These are phyloP conservation scores for Melanotaenia nigrans DNA, from an alignment of 2,797 vertebrate genomes.

Conservation along the genomic window DNA sequence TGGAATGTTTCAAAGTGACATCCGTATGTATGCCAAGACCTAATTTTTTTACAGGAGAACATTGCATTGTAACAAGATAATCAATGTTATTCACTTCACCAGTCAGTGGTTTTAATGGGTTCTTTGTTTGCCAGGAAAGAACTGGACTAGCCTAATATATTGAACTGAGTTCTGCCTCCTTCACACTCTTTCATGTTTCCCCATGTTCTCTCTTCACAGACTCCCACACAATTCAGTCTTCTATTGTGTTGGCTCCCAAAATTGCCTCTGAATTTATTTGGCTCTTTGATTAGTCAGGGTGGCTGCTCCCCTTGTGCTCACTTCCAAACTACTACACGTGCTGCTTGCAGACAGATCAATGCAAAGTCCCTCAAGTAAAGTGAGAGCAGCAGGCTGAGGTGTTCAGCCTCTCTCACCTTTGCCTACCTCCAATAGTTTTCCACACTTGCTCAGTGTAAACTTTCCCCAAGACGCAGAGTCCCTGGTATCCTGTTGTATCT, in stretches of 20 bases:
- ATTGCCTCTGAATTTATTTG: constrained; percentile 77
- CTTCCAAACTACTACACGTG: constrained; percentile 33
- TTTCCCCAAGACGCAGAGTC: constrained; percentile 4
- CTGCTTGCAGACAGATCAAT: constrained; percentile 65
- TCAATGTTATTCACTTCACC: constrained; percentile 12
- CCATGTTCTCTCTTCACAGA: constrained; percentile 18
- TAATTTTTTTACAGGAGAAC: background rate
- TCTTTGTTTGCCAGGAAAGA: constrained; percentile 31
- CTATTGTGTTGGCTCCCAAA: constrained; percentile 52
- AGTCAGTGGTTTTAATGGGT: background rate
- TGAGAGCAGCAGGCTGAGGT: constrained; percentile 27
- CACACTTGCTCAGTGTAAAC: constrained; percentile 34
- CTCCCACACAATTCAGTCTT: constrained; percentile 22
- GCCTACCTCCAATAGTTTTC: constrained; percentile 26
- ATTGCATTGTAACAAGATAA: background rate
- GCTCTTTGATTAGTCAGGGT: constrained; percentile 60
- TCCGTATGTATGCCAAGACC: background rate
- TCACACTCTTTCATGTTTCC: constrained; percentile 1
- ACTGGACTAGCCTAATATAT: constrained; percentile 48
- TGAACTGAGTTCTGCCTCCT: constrained; percentile 44
- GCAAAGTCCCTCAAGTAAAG: constrained; percentile 25
- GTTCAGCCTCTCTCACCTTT: constrained; percentile 28
- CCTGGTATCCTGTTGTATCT: background rate
- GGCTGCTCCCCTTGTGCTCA: constrained; percentile 35
- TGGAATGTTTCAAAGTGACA: background rate